Conservation (phyloP, 2,797 vertebrate species). For the Malacoctenus gilli region DNA sequence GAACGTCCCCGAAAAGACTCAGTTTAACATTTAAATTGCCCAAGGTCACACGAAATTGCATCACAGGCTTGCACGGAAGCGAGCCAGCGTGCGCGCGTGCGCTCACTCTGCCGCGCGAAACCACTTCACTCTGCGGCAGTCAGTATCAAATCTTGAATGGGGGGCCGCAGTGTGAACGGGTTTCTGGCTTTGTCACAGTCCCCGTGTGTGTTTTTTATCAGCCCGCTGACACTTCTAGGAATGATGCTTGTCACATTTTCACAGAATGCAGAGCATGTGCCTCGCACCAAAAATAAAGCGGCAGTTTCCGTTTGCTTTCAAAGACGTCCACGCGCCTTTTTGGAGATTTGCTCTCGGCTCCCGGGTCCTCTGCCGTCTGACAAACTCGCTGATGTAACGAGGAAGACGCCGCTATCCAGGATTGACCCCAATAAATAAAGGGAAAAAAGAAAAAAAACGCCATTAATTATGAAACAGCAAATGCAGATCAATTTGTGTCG, state of each 20-base stretch:
- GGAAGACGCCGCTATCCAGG: conserved; percentile 21
- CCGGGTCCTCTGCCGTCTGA: background rate
- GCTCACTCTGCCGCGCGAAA: conserved; percentile 49
- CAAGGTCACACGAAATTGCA: conserved; percentile 55
- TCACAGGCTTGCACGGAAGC: conserved; percentile 25
- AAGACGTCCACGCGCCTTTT: background rate
- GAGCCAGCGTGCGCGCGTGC: conserved; percentile 13
- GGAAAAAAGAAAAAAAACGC: conserved; percentile 26
- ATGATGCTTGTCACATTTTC: conserved; percentile 52
- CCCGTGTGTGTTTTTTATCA: conserved; percentile 29
- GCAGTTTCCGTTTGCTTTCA: conserved; percentile 55
- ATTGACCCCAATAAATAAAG: conserved; percentile 24
- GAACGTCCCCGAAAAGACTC: background rate
- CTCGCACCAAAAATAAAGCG: conserved; percentile 60
- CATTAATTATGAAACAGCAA: conserved; percentile 56
- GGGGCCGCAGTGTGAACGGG: conserved; percentile 14
- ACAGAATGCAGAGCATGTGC: conserved; percentile 51
- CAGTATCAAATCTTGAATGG: conserved; percentile 46
- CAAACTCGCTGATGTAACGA: conserved; percentile 16
- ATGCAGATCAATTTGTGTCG: conserved; percentile 50
- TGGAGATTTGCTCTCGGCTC: background rate
- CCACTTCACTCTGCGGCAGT: conserved; percentile 38
- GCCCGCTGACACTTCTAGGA: conserved; percentile 65
- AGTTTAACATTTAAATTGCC: conserved; percentile 47
- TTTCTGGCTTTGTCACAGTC: conserved; percentile 31